Evolutionary conservation across 2,797 vertebrate genomes (phyloP).

Genomic region (Leuciscus waleckii): DNA sequence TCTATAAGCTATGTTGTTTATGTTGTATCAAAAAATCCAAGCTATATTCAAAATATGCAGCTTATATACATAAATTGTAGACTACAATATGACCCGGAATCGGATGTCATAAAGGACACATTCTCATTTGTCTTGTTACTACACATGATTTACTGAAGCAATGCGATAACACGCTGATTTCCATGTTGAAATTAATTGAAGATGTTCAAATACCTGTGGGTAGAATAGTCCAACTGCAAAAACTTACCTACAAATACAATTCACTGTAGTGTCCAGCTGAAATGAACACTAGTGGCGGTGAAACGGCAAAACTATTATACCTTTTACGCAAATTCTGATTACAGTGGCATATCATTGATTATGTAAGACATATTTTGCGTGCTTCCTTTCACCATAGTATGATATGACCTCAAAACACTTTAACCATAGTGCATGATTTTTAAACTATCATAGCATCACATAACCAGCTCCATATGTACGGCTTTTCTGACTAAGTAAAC

Average conservation of each 20-base stretch:
- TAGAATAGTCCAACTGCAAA: background rate
- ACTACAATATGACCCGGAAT: background rate
- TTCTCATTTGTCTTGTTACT: background rate
- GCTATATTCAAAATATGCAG: background rate
- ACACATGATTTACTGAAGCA: no score
- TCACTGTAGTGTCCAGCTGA: background rate
- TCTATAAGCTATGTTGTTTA: background rate
- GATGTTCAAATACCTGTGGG: background rate
- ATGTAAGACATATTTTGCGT: background rate
- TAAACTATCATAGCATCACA: background rate
- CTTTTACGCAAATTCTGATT: background rate
- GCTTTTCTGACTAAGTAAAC: background rate
- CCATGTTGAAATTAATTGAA: constrained; percentile 12
- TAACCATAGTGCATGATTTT: background rate
- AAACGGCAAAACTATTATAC: background rate
- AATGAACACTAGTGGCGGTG: background rate
- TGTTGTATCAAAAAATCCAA: background rate
- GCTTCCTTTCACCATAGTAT: background rate
- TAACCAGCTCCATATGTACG: background rate
- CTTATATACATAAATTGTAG: background rate
- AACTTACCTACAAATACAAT: background rate
- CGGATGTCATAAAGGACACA: background rate
- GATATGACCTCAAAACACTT: background rate
- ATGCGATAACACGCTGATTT: background rate
- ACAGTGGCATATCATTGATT: background rate